These are phyloP conservation scores for Spea hammondii DNA, from an alignment of 2,797 vertebrate genomes.

Conservation along the genomic window DNA sequence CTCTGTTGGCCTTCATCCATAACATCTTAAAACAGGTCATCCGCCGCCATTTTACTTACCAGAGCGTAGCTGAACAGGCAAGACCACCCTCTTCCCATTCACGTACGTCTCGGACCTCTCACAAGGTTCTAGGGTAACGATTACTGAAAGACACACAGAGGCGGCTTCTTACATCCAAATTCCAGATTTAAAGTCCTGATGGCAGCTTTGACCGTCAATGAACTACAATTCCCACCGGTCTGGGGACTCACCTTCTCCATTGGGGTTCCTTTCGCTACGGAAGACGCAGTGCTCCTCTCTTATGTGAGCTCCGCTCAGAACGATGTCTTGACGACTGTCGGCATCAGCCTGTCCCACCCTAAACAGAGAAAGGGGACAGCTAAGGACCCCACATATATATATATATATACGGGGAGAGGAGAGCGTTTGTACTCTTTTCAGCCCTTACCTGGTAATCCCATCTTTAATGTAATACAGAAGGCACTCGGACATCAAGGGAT, in stretches of 20 bases:
- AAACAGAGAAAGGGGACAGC: background rate
- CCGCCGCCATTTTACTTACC: slow-evolving; percentile 67
- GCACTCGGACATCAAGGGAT: slow-evolving; percentile 98
- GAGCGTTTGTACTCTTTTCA: background rate
- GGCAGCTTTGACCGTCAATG: background rate
- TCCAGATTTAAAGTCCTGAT: too few relatives aligned
- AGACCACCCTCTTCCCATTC: slow-evolving; percentile 91
- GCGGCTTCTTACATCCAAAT: background rate
- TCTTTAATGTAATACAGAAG: slow-evolving; percentile 99
- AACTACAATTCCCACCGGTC: background rate
- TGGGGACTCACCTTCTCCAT: slow-evolving; percentile 78
- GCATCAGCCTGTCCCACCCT: slow-evolving; percentile 96
- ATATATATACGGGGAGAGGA: too few relatives aligned
- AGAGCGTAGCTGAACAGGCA: slow-evolving; percentile 90
- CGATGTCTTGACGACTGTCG: slow-evolving; percentile 93
- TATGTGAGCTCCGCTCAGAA: slow-evolving; percentile 95
- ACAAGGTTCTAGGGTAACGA: slow-evolving; percentile 91
- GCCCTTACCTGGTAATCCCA: slow-evolving; percentile 88
- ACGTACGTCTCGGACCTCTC: slow-evolving; percentile 96
- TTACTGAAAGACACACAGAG: slow-evolving; percentile 71
- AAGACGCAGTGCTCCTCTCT: slow-evolving; percentile 96
- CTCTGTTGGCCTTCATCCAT: too few relatives aligned
- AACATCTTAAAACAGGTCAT: too few relatives aligned
- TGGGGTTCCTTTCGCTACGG: slow-evolving; percentile 86
- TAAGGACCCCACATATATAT: background rate